Evolutionary conservation across 1,140 invertebrate species (phyloP).

Genomic region (Drosophila serrata): DNA sequence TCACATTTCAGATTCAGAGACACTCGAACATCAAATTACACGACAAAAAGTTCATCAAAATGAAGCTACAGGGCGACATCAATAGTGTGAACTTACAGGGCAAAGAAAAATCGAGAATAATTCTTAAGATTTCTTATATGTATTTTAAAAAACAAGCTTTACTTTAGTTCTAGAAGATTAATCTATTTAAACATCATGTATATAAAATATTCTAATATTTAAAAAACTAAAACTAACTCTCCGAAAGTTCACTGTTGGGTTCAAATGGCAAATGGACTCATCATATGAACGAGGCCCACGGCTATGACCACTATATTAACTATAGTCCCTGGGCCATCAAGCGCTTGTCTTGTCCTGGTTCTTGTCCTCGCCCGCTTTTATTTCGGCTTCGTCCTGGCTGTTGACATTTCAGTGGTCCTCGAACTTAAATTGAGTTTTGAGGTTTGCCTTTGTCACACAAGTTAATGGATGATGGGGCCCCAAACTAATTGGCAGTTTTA

Average conservation of each 20-base stretch:
- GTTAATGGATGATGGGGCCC: constrained; percentile 44
- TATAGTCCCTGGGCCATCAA: not conserved
- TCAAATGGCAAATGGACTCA: not conserved
- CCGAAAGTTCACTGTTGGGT: not conserved
- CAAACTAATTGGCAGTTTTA: constrained; percentile 54
- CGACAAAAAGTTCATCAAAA: constrained; percentile 53
- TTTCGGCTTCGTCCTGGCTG: constrained; percentile 44
- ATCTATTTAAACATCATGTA: not conserved
- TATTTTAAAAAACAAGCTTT: not conserved
- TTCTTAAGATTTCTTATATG: not conserved
- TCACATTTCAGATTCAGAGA: constrained; percentile 54
- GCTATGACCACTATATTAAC: constrained; percentile 9
- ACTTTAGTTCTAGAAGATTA: too few species aligned
- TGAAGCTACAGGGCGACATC: constrained; percentile 6
- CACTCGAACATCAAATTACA: constrained; percentile 64
- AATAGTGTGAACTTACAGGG: not conserved
- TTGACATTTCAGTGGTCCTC: constrained; percentile 51
- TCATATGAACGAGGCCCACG: not conserved
- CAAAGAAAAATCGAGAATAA: not conserved
- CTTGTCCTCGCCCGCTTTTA: constrained; percentile 2
- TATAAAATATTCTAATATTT: not conserved
- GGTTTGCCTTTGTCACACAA: constrained; percentile 56
- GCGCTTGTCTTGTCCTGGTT: constrained; percentile 19
- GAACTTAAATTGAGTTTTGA: constrained; percentile 59
- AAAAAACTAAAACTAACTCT: not conserved